Percentiles rank a stretch among this genome's conserved stretches.
phyloP scores from a whole-genome alignment of 64 coral and sea anemone species.

The Porites lutea region DNA sequence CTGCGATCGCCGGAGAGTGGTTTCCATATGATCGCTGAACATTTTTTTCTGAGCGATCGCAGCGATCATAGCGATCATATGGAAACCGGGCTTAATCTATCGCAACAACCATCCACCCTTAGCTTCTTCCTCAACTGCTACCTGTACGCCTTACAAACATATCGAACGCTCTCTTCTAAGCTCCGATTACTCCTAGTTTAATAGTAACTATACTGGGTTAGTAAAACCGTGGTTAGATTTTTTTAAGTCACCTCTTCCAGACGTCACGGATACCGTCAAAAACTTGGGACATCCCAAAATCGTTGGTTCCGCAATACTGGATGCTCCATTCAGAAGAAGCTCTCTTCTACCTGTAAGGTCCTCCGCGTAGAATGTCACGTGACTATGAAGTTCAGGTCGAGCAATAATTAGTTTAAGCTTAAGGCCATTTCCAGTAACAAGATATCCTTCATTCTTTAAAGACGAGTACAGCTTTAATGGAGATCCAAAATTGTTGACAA shows the following conservation, averaged over 20 bases:
- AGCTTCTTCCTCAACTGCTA: too few species aligned
- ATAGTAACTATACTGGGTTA: too few species aligned
- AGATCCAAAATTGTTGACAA: conserved; percentile 62
- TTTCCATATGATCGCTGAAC: too few species aligned
- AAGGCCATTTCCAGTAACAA: conserved; percentile 45
- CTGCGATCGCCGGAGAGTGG: too few species aligned
- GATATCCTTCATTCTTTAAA: conserved; percentile 80
- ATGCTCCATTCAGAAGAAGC: background rate
- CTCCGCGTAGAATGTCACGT: conserved; percentile 11
- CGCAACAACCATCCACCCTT: too few species aligned
- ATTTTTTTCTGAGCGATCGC: too few species aligned
- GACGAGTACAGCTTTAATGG: conserved; percentile 68
- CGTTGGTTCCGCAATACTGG: background rate
- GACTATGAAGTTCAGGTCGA: conserved; percentile 25
- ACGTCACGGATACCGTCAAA: background rate
- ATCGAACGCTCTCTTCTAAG: too few species aligned
- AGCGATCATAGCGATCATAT: too few species aligned
- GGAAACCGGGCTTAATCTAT: too few species aligned
- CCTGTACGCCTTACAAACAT: too few species aligned
- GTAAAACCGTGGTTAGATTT: background rate
- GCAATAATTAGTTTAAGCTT: conserved; percentile 20
- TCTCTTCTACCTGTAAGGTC: background rate
- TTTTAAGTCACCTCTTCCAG: background rate
- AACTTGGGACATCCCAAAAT: background rate
- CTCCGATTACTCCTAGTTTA: too few species aligned